Evolutionary conservation across 2,888 invertebrate species (phyloP).

Genomic region (Perithous albicinctus): DNA sequence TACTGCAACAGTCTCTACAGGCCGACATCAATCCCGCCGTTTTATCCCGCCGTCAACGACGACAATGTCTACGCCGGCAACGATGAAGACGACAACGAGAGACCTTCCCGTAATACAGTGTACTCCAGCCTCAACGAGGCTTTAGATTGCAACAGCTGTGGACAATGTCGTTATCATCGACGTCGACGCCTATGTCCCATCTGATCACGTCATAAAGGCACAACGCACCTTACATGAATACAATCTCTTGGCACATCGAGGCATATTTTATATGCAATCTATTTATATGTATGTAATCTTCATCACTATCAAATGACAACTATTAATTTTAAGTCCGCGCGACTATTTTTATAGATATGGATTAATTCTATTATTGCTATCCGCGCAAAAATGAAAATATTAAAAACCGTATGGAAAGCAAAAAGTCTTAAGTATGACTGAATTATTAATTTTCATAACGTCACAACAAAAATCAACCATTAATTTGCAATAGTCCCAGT

Average conservation of each 20-base stretch:
- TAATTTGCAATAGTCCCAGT: too few species aligned
- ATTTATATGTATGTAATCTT: background rate
- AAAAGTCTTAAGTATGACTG: too few species aligned
- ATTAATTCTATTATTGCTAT: too few species aligned
- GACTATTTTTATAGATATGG: too few species aligned
- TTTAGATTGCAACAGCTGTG: slow-evolving; percentile 72
- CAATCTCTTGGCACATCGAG: background rate
- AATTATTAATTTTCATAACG: too few species aligned
- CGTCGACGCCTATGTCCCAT: slow-evolving; percentile 60
- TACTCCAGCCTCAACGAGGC: slow-evolving; percentile 44
- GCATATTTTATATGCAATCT: background rate
- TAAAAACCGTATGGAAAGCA: too few species aligned
- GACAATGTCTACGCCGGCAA: slow-evolving; percentile 43
- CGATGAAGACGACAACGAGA: slow-evolving; percentile 51
- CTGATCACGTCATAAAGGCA: slow-evolving; percentile 17
- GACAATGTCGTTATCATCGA: slow-evolving; percentile 76
- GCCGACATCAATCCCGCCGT: slow-evolving; percentile 62
- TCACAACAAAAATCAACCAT: too few species aligned
- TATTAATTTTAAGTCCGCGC: too few species aligned
- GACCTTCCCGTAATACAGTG: slow-evolving; percentile 12
- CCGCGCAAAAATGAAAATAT: too few species aligned
- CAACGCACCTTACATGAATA: background rate
- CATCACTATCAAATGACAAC: too few species aligned
- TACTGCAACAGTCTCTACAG: slow-evolving; percentile 41
- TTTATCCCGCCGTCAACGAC: slow-evolving; percentile 55